Evolutionary conservation across 2,113 vertebrate species (phyloP), one percentile per base, ranked within the genome.

Genomic region (Indri indri): DNA sequence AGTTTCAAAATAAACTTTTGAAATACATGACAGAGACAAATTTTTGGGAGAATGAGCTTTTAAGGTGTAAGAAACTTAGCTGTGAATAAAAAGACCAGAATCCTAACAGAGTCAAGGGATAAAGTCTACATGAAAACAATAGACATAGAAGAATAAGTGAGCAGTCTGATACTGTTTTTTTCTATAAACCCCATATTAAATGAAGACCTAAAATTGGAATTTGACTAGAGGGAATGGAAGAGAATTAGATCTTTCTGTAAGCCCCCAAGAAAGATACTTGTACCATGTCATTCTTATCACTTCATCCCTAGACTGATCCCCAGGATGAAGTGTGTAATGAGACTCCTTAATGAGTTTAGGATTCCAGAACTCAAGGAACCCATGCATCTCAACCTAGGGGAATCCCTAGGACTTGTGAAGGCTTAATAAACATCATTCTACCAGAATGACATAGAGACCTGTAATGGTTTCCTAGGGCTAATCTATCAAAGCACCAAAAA

Each of bases 21-120:
- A 88, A 79, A 80, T 57, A 71, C 0, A 20, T 77, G 30, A 84
- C 17, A 52, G 34, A 91, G n/a, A 92, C 12, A 65, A 74, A 57
- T 91, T 80, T 88, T 96, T 71, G 34, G 88, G 7, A 18, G 32
- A 80, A 40, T 6, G 92, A 57, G 17, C 0, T n/a, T 76, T 80
- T 42, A 88, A 88, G 17, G 77, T 73, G 10, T 85, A 61, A 88
- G 32, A 96, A 88, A 95, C 12, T 84, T 54, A 30, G 23, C 66
- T 91, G 86, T 95, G 14, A 76, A 42, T 85, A 71, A 76, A 20
- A 97, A 76, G 27, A 81, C 30, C 27, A 85, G 54, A 95, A 86
- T 65, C 22, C 7, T 88, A 22, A 68, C 1, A 88, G 52, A 83
- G 45, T 92, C 22, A 85, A 79, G 22, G 18, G 71, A 84, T 71